Conservation (phyloP, 2,888 invertebrate genomes). For the Tetragnatha montana region DNA sequence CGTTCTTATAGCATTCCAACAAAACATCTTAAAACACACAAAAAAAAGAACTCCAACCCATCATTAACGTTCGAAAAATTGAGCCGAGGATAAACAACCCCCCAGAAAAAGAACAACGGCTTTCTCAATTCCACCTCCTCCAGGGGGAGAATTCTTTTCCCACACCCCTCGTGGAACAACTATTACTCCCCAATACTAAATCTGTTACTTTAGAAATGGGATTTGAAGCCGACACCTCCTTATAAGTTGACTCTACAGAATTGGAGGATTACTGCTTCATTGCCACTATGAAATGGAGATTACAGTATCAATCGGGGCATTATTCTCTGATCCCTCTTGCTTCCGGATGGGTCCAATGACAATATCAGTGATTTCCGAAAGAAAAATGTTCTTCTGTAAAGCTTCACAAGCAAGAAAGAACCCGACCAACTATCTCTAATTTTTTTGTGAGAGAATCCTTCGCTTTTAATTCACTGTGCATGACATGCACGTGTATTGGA, state of each 20-base stretch:
- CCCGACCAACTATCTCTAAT: background rate
- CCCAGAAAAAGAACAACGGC: too few species aligned
- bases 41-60: too few species aligned
- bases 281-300: constrained; percentile 36
- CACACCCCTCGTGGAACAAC: background rate
- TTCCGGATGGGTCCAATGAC: constrained; percentile 25
- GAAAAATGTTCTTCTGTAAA: background rate
- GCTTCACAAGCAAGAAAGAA: background rate
- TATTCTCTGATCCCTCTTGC: constrained; percentile 27
- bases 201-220: constrained; percentile 11
- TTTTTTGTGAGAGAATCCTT: background rate
- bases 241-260: constrained; percentile 19
- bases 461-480: constrained; percentile 3
- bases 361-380: constrained; percentile 28
- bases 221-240: background rate
- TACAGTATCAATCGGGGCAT: constrained; percentile 33
- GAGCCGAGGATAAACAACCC: too few species aligned
- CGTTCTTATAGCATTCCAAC: too few species aligned
- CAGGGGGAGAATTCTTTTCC: too few species aligned
- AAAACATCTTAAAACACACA: too few species aligned
- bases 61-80: too few species aligned
- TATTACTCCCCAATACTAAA: constrained; percentile 6
- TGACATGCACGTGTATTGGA: constrained; percentile 18
- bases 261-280: constrained; percentile 39
- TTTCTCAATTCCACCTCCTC: too few species aligned